A percentile compares a stretch with the other conserved stretches of the same genome.
Conservation (phyloP, 2,888 invertebrate genomes). For the Tipula helvola region DNA sequence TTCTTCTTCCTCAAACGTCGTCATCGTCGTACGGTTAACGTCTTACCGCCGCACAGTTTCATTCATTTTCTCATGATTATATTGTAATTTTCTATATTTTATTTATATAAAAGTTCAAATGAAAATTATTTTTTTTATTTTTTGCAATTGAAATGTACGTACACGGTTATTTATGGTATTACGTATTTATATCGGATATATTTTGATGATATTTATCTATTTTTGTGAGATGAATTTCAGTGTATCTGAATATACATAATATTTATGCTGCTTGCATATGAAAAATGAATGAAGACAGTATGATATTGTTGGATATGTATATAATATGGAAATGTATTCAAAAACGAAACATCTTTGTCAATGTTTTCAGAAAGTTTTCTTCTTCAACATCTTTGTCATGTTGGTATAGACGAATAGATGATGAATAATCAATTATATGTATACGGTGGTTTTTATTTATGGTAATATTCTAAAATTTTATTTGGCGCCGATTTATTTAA, state of each 20-base stretch:
- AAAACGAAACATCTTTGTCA: neutral
- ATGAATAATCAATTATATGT: neutral
- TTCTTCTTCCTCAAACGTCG: neutral
- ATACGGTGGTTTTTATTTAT: neutral
- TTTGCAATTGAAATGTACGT: neutral
- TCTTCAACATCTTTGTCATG: neutral
- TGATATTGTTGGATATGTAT: neutral
- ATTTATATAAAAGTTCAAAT: neutral
- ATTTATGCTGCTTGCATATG: neutral
- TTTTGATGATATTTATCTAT: neutral
- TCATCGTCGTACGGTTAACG: neutral
- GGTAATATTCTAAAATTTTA: neutral
- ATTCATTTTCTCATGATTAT: conserved; percentile 4
- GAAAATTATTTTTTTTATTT: neutral
- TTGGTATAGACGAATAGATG: neutral
- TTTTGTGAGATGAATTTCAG: neutral
- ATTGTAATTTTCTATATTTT: neutral
- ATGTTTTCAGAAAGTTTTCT: neutral
- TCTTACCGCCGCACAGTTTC: neutral
- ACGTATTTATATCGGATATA: neutral
- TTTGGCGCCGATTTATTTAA: neutral
- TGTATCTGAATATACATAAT: neutral
- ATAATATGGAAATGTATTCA: neutral
- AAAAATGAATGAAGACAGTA: neutral
- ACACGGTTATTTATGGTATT: neutral